phyloP scores from a whole-genome alignment of 2,797 vertebrate genomes.

The Babyrousa celebensis region DNA sequence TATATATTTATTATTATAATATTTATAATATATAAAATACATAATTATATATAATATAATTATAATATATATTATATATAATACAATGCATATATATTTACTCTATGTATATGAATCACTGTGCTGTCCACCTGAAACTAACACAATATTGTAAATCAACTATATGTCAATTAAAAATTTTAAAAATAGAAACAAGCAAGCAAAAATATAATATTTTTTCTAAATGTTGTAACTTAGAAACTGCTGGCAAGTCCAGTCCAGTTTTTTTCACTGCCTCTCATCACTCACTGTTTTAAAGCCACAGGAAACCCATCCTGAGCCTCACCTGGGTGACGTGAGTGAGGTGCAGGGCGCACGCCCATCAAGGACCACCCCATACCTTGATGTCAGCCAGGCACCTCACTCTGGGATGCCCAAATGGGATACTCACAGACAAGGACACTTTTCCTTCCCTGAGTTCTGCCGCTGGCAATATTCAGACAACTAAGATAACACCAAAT shows the following conservation, averaged over 20 bases:
- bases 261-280: conserved; percentile 64
- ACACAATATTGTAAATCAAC: no score
- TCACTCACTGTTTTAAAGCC: conserved; percentile 73
- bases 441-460: background rate
- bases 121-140: no score
- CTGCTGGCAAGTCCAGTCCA: conserved; percentile 78
- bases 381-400: background rate
- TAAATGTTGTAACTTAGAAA: conserved; percentile 81
- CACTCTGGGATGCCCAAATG: background rate
- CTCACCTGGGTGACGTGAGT: conserved; percentile 75
- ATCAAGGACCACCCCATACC: background rate
- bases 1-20: no score
- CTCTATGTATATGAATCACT: no score
- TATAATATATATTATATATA: no score
- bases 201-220: conserved; percentile 29
- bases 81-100: no score
- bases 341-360: conserved; percentile 10
- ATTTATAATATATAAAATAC: no score
- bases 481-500: conserved; percentile 18
- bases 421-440: background rate
- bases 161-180: no score
- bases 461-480: background rate
- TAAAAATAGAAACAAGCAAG: no score
- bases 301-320: conserved; percentile 83
- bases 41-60: no score